Percentiles rank a stretch among this genome's conserved stretches.
phyloP scores from a whole-genome alignment of 2,888 invertebrate species.

The Scaptomyza tumidula region DNA sequence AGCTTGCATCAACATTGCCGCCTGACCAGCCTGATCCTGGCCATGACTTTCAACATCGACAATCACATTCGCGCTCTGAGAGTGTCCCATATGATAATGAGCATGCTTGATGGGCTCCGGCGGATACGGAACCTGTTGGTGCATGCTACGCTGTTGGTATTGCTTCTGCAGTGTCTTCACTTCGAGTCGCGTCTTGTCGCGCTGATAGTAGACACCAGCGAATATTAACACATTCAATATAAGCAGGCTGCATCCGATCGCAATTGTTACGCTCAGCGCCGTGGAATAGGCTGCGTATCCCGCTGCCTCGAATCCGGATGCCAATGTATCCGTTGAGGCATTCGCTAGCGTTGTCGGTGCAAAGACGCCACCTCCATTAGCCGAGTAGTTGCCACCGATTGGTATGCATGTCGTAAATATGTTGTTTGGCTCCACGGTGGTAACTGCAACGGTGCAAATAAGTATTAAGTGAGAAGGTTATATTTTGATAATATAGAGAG shows the following conservation, averaged over 20 bases:
- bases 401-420: conserved; percentile 86
- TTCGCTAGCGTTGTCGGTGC: conserved; percentile 87
- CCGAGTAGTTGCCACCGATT: conserved; percentile 84
- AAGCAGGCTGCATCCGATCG: conserved; percentile 96
- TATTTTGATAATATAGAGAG: conserved; percentile 5
- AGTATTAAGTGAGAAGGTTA: background rate
- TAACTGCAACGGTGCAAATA: conserved; percentile 71
- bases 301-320: conserved; percentile 91
- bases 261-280: conserved; percentile 96
- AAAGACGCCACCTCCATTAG: conserved; percentile 80
- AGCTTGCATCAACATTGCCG: conserved; percentile 85
- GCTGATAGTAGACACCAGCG: conserved; percentile 97
- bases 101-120: conserved; percentile 93
- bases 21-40: conserved; percentile 85
- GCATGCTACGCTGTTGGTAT: conserved; percentile 88
- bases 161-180: conserved; percentile 92
- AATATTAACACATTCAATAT: conserved; percentile 97
- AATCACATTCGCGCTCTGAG: conserved; percentile 92
- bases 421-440: conserved; percentile 84
- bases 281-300: conserved; percentile 96
- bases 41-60: conserved; percentile 92
- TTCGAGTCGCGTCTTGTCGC: conserved; percentile 93
- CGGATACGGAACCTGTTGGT: conserved; percentile 85
- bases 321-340: conserved; percentile 90
- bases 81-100: conserved; percentile 91